These are phyloP conservation scores for Protobothrops mucrosquamatus DNA, from an alignment of 2,113 vertebrate genomes.

Conservation along the genomic window DNA sequence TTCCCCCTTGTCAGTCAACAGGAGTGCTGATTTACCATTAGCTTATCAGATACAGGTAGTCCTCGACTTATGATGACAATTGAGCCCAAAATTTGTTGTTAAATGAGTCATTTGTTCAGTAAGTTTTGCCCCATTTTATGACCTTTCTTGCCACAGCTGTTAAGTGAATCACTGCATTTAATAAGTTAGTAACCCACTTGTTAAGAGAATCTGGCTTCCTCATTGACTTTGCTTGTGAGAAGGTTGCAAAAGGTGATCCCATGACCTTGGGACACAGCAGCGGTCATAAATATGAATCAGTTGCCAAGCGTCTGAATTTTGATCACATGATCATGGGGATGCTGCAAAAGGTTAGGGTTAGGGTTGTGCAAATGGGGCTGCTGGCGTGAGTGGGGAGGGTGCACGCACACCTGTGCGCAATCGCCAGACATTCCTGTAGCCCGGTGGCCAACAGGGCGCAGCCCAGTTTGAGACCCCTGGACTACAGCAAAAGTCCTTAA, in stretches of 20 bases:
- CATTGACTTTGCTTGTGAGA: not conserved
- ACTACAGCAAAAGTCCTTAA: not conserved
- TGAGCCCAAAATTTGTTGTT: not conserved
- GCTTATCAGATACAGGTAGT: not conserved
- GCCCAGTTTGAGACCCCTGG: too few relatives aligned
- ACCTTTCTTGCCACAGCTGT: not conserved
- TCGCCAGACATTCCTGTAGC: too few relatives aligned
- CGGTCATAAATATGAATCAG: too few relatives aligned
- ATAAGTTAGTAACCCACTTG: not conserved
- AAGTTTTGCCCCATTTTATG: not conserved
- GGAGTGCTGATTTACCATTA: not conserved
- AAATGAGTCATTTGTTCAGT: not conserved
- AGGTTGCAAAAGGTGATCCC: not conserved
- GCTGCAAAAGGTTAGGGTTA: too few relatives aligned
- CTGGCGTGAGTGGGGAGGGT: too few relatives aligned
- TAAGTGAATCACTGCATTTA: not conserved
- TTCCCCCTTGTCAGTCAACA: not conserved
- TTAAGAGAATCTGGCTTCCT: not conserved
- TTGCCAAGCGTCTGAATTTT: too few relatives aligned
- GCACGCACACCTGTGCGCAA: too few relatives aligned
- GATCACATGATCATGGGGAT: too few relatives aligned
- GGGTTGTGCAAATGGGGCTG: too few relatives aligned
- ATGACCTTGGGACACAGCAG: not conserved
- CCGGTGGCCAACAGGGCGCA: too few relatives aligned
- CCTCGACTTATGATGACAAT: not conserved